Conservation (phyloP, 1,140 invertebrate species). For the Chironomus tepperi region DNA sequence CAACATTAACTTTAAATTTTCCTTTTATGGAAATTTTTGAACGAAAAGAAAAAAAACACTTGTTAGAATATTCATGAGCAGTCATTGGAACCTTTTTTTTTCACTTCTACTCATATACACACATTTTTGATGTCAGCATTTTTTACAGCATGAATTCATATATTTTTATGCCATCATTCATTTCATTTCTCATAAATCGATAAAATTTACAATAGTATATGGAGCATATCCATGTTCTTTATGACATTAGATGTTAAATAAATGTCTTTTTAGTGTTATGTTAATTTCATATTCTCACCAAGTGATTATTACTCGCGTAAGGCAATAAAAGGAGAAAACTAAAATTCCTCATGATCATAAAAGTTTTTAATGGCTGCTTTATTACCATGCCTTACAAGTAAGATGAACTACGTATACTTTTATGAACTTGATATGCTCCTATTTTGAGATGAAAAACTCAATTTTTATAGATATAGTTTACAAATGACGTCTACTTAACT, state of each 20-base stretch:
- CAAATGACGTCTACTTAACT: too few species aligned
- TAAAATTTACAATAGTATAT: conserved; percentile 4
- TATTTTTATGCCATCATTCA: not conserved
- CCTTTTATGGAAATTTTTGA: conserved; percentile 20
- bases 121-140: not conserved
- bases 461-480: too few species aligned
- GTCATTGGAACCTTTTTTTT: not conserved
- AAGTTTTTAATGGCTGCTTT: conserved; percentile 4
- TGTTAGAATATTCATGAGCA: conserved; percentile 13
- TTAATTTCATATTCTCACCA: conserved; percentile 1
- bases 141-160: not conserved
- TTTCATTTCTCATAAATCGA: not conserved
- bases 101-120: not conserved
- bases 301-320: conserved; percentile 6
- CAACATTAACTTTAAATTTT: conserved; percentile 23
- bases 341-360: not conserved
- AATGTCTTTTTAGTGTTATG: not conserved
- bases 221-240: not conserved
- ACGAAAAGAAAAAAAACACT: not conserved
- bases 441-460: too few species aligned
- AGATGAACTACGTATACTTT: not conserved
- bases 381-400: not conserved
- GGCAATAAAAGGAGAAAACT: not conserved
- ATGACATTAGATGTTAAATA: not conserved
- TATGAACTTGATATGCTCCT: not conserved